These are phyloP conservation scores for Cyclophora albipunctata DNA, from an alignment of 2,888 invertebrate genomes.

Conservation along the genomic window DNA sequence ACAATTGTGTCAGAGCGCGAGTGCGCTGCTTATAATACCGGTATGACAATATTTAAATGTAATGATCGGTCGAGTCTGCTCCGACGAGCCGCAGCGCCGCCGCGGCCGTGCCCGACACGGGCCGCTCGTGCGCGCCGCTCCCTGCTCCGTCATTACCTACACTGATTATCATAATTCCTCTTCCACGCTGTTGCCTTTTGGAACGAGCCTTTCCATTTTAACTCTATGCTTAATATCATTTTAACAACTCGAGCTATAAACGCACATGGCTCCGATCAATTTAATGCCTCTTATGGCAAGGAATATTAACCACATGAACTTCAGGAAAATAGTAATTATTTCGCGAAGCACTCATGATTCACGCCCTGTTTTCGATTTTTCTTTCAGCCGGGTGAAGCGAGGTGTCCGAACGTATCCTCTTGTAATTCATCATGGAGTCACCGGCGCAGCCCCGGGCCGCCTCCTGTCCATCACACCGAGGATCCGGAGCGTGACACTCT, in stretches of 20 bases:
- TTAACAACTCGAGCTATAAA: background rate
- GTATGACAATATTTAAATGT: background rate
- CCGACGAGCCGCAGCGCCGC: too few species aligned
- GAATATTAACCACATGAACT: too few species aligned
- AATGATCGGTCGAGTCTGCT: background rate
- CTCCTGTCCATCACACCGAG: too few species aligned
- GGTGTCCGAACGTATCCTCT: conserved; percentile 21
- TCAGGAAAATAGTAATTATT: too few species aligned
- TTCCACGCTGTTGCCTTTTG: background rate
- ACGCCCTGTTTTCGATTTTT: too few species aligned
- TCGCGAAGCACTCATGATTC: too few species aligned
- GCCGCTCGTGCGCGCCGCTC: conserved; percentile 1
- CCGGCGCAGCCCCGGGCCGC: background rate
- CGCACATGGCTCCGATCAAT: background rate
- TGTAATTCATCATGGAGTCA: conserved; percentile 27
- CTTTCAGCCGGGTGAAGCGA: background rate
- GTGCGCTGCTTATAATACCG: too few species aligned
- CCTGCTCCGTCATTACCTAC: conserved; percentile 3
- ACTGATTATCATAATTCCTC: conserved; percentile 6
- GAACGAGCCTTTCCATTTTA: background rate
- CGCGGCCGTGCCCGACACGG: background rate
- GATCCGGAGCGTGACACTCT: too few species aligned
- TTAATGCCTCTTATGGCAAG: background rate
- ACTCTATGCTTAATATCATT: background rate
- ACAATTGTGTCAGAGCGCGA: too few species aligned